A percentile compares a stretch with the other conserved stretches of the same genome.
Conservation (phyloP, 2,797 vertebrate species). For the Agapornis canus region DNA sequence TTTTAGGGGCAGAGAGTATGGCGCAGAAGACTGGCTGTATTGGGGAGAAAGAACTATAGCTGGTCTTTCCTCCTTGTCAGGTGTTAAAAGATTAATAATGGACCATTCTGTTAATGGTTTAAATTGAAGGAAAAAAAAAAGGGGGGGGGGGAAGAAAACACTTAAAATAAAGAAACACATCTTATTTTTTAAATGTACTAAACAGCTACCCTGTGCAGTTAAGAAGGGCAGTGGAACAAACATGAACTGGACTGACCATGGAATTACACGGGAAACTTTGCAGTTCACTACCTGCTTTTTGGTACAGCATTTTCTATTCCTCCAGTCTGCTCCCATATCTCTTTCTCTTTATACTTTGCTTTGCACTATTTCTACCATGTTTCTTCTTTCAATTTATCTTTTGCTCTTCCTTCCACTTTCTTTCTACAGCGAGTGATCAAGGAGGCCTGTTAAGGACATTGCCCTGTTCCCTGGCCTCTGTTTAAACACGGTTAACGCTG, state of each 20-base stretch:
- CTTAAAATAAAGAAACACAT: not conserved
- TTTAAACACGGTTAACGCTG: not conserved
- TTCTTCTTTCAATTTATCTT: not conserved
- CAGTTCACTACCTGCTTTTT: not conserved
- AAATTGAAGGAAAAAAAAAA: not conserved
- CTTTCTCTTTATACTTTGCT: not conserved
- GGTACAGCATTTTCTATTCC: not conserved
- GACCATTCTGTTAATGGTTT: not conserved
- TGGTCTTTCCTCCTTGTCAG: not conserved
- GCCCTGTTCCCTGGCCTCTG: not conserved
- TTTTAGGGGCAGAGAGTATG: not conserved
- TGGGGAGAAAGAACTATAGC: constrained; percentile 15
- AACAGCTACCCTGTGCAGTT: not conserved
- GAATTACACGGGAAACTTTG: not conserved
- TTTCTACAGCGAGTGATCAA: not conserved
- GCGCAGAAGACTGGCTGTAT: not conserved
- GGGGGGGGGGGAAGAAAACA: not conserved
- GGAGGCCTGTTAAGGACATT: not conserved
- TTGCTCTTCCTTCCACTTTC: not conserved
- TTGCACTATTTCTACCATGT: not conserved
- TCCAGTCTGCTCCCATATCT: not conserved
- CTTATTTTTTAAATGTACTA: not conserved
- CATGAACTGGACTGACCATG: not conserved
- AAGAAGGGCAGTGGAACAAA: not conserved
- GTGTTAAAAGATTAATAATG: not conserved